Percentiles rank a stretch among this genome's conserved stretches.
phyloP scores from a whole-genome alignment of 1,140 invertebrate genomes.

The Drosophila parvula region DNA sequence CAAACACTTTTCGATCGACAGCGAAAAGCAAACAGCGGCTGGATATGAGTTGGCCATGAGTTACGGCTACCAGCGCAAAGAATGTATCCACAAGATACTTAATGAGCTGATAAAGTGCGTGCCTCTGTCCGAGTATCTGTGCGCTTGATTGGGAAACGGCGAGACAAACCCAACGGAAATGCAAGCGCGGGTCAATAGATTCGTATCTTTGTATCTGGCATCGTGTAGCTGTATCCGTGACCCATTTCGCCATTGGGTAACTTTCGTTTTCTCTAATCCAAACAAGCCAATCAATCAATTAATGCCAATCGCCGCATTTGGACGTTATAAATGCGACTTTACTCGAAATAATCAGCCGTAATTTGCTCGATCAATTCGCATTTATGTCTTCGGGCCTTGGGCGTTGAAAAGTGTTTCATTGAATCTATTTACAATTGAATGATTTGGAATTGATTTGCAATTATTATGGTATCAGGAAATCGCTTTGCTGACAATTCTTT shows the following conservation, averaged over 20 bases:
- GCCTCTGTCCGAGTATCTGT: constrained; percentile 34
- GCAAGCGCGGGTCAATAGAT: constrained; percentile 41
- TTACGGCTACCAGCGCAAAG: constrained; percentile 28
- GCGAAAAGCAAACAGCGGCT: constrained; percentile 48
- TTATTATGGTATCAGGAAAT: constrained; percentile 54
- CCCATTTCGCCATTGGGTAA: constrained; percentile 61
- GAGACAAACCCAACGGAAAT: constrained; percentile 41
- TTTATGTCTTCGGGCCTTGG: constrained; percentile 44
- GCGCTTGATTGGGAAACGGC: constrained; percentile 58
- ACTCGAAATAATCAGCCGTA: constrained; percentile 63
- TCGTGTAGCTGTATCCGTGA: constrained; percentile 48
- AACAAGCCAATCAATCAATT: constrained; percentile 79
- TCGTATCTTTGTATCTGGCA: constrained; percentile 42
- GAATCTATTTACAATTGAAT: constrained; percentile 61
- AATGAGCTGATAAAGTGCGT: constrained; percentile 75
- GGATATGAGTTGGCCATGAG: constrained; percentile 51
- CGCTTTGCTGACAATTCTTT: constrained; percentile 17
- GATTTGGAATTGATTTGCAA: constrained; percentile 74
- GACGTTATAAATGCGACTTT: constrained; percentile 55
- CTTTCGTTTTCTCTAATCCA: constrained; percentile 76
- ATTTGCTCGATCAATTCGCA: constrained; percentile 74
- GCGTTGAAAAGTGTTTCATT: constrained; percentile 46
- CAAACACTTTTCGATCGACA: constrained; percentile 58
- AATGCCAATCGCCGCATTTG: constrained; percentile 55
- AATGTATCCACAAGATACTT: constrained; percentile 56